Base-by-base conservation (phyloP, 2,113 vertebrate genomes). In the Salvelinus sp. region DNA sequence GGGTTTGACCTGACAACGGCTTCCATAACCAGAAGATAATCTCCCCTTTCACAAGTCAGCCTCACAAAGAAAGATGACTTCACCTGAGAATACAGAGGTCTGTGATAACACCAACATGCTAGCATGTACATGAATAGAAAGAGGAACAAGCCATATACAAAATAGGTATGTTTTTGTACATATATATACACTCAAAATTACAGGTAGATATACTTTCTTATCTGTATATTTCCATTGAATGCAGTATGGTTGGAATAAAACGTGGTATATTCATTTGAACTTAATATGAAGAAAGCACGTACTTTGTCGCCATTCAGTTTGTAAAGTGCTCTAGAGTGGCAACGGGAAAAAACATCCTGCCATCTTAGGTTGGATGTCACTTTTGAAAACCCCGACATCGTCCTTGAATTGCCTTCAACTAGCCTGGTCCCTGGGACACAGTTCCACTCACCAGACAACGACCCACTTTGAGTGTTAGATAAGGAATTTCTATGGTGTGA, bases 251-350 rank as follows among this genome's bases (percentile, higher is more conserved):
- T 88, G 80, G 77, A 90, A 88, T 80, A 58, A 85, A 89, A 86
- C 62, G 14, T 72, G 72, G 86, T 83, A 85, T 63, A 83, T 77
- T 81, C 27, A 65, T 78, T 70, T 70, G 86, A 23, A 76, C 77
- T 81, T 69, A 70, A 38, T 20, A 65, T 78, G 85, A 86, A 87
- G 76, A 78, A 87, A 86, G 81, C 89, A 85, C 82, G 69, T 87
- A 83, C 80, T 75, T 77, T 77, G 74, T 76, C 79, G 70, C 85
- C 72, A 70, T 83, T 86, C 63, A 76, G 79, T 88, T 83, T 87
- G 84, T 93, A 92, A 93, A 92, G 91, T 93, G 92, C 92, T 88
- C 85, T 75, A 81, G 88, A 90, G 90, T 85, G 83, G 83, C 71
- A 0, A 73, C 50, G 82, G 28, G 22, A 6, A 23, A 28, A 25